Evolutionary conservation across 2,113 vertebrate genomes (phyloP).

Genomic region (Fulica atra): DNA sequence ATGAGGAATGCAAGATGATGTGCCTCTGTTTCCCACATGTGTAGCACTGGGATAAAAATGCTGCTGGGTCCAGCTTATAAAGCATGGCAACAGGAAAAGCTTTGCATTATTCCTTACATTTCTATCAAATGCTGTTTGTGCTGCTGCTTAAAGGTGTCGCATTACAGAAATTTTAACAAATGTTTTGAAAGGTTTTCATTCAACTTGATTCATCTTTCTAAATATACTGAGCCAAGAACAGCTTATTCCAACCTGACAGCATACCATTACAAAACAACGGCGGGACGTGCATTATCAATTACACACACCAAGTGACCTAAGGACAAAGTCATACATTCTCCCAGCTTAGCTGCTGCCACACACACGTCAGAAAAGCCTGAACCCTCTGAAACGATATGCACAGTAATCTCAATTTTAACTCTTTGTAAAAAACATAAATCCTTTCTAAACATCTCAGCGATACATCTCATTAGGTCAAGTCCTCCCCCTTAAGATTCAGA

Average conservation of each 20-base stretch:
- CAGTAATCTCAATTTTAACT: background rate
- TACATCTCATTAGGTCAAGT: background rate
- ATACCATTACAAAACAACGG: background rate
- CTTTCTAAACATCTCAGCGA: background rate
- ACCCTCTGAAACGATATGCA: background rate
- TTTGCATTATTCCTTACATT: background rate
- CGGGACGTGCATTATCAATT: background rate
- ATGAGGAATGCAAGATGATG: background rate
- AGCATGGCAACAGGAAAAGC: background rate
- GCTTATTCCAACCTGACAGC: background rate
- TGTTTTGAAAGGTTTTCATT: background rate
- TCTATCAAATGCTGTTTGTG: background rate
- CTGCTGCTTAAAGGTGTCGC: background rate
- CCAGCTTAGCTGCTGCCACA: background rate
- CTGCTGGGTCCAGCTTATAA: background rate
- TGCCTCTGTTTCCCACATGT: background rate
- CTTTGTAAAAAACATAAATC: background rate
- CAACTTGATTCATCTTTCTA: background rate
- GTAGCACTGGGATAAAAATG: background rate
- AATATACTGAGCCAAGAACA: background rate
- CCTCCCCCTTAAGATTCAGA: background rate
- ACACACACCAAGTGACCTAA: conserved; percentile 26
- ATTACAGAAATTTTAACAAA: background rate
- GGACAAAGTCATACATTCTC: background rate
- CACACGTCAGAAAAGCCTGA: background rate